Base-by-base conservation (phyloP, 2,888 invertebrate genomes). In the Hydraecia micacea region DNA sequence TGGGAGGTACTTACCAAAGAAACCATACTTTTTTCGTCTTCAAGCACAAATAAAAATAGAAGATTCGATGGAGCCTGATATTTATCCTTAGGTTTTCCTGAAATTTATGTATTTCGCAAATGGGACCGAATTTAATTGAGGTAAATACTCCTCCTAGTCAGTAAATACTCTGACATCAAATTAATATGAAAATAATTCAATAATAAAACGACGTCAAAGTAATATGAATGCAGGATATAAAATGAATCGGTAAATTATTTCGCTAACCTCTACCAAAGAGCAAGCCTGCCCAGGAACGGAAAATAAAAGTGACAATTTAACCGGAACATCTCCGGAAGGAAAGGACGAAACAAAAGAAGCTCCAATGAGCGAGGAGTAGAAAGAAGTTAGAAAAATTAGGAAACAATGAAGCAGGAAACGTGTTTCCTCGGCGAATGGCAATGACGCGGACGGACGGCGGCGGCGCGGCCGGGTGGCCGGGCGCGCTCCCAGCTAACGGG, bases 401-500 rank as follows among this genome's bases (percentile, higher is more conserved):
- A 93, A 94, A 95, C 95, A 95, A 95, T 94, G 94, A 92, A 93
- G 91, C 94, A 94, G 94, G 94, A 95, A 95, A 94, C 93, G 93
- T 93, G 93, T 93, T 94, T 94, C 91, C 92, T 92, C 89, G 86
- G 89, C 88, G 91, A 92, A 91, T 86, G 90, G 90, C 90, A 88
- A 90, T 88, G 89, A 90, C 84, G 89, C 88, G 88, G 75, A 83
- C 83, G 83, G 83, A 79, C 77, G 87, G 84, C 81, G 82, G 75
- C 83, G 69, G 42, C 68, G 82, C 73, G 76, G 80, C 80, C 75
- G 79, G 82, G 78, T 67, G 80, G 82, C 79, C 76, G 81, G 82
- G 78, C 78, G 76, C 63, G 78, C 77, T 80, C 80, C 83, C 67
- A 73, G 86, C 87, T 87, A 89, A 85, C 87, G 86, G 87, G 87